A percentile compares a stretch with the other conserved stretches of the same genome.
Evolutionary conservation across 2,113 vertebrate genomes (phyloP).

Genomic region (Seriola aureovittata): DNA sequence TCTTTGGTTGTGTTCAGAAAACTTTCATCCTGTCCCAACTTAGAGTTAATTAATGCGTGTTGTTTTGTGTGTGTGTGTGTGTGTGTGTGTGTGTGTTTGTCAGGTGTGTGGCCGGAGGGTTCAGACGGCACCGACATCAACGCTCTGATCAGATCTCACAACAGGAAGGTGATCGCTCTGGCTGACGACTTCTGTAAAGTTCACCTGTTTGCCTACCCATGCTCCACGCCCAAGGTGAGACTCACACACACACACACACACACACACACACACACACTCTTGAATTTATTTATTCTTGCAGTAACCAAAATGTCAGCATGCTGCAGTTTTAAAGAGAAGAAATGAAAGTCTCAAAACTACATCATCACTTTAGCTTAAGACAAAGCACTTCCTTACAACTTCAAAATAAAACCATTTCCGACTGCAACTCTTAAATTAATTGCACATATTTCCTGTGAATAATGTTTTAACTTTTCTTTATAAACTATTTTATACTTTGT

Average conservation of each 20-base stretch:
- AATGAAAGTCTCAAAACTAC: no score
- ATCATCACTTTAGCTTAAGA: background rate
- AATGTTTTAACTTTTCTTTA: no score
- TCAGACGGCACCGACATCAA: constrained; percentile 99
- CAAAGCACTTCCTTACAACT: background rate
- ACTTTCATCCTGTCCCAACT: background rate
- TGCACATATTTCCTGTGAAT: no score
- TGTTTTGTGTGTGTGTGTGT: no score
- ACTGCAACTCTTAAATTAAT: background rate
- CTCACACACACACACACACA: constrained; percentile 1
- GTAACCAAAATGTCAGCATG: no score
- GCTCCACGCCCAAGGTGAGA: constrained; percentile 93
- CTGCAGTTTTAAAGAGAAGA: no score
- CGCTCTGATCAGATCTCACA: constrained; percentile 93
- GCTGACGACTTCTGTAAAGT: constrained; percentile 99
- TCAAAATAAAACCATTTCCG: background rate
- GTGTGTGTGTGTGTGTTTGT: constrained; percentile 2
- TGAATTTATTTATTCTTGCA: background rate
- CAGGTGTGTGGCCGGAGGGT: constrained; percentile 98
- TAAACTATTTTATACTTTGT: no score
- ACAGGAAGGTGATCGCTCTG: constrained; percentile 94
- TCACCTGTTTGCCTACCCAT: constrained; percentile 96
- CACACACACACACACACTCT: background rate
- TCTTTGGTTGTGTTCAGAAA: background rate
- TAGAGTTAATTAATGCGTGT: background rate